phyloP scores from a whole-genome alignment of 2,888 invertebrate genomes.

The Phortica okadai region DNA sequence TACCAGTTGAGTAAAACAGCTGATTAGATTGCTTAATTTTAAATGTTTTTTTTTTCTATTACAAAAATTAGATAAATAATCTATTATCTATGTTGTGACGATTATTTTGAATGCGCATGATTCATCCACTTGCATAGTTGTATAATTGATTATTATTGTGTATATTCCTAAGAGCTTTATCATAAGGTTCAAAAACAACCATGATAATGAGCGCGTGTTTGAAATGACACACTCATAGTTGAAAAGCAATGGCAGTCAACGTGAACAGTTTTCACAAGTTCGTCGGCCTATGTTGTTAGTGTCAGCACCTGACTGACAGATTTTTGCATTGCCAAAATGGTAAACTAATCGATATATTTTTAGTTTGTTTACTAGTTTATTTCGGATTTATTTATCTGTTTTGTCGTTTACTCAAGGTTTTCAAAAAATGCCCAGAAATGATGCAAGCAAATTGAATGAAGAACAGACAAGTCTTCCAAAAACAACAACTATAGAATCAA shows the following conservation, averaged over 20 bases:
- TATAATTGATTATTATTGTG: no score
- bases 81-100: no score
- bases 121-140: no score
- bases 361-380: background rate
- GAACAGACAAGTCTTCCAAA: conserved; percentile 73
- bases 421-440: conserved; percentile 76
- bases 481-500: conserved; percentile 41
- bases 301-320: background rate
- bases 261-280: background rate
- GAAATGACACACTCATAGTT: no score
- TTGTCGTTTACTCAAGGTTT: conserved; percentile 12
- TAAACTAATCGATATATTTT: background rate
- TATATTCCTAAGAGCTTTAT: no score
- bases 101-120: no score
- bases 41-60: no score
- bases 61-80: no score
- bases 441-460: conserved; percentile 70
- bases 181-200: no score
- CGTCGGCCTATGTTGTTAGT: background rate
- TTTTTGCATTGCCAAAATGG: background rate
- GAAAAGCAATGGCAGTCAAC: background rate
- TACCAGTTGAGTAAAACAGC: conserved; percentile 1
- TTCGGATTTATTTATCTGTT: background rate
- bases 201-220: no score
- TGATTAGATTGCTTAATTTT: background rate